phyloP scores from a whole-genome alignment of 2,113 vertebrate genomes.

The Raja brachyura region DNA sequence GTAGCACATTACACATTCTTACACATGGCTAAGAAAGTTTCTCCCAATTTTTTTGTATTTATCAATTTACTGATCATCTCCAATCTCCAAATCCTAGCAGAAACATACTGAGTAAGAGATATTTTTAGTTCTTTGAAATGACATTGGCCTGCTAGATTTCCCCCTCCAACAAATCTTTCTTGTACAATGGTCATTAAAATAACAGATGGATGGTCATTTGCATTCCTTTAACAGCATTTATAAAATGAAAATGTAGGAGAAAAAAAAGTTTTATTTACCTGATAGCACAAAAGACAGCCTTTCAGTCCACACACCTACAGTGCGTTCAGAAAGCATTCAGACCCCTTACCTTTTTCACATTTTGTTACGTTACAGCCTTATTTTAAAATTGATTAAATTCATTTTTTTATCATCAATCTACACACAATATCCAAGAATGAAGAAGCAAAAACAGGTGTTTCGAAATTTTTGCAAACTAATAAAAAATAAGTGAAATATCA shows the following conservation, averaged over 20 bases:
- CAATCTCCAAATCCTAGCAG: neutral
- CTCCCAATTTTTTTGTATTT: neutral
- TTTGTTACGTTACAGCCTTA: too few species aligned
- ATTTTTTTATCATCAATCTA: too few species aligned
- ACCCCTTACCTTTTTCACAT: neutral
- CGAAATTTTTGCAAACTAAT: too few species aligned
- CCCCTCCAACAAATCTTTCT: neutral
- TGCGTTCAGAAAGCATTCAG: neutral
- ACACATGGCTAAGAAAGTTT: neutral
- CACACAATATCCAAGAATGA: too few species aligned
- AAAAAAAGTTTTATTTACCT: neutral
- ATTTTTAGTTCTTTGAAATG: neutral
- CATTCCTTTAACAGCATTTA: neutral
- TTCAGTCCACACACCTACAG: neutral
- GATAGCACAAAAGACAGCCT: neutral
- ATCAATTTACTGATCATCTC: neutral
- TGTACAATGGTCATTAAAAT: neutral
- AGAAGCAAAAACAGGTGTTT: too few species aligned
- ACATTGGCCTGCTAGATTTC: neutral
- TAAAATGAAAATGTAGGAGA: neutral
- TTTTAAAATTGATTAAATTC: too few species aligned
- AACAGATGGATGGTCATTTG: neutral
- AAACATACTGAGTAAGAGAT: neutral
- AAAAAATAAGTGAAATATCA: too few species aligned
- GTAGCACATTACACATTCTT: neutral